Base-by-base conservation (phyloP, 2,888 invertebrate genomes). In the Amiota minor region DNA sequence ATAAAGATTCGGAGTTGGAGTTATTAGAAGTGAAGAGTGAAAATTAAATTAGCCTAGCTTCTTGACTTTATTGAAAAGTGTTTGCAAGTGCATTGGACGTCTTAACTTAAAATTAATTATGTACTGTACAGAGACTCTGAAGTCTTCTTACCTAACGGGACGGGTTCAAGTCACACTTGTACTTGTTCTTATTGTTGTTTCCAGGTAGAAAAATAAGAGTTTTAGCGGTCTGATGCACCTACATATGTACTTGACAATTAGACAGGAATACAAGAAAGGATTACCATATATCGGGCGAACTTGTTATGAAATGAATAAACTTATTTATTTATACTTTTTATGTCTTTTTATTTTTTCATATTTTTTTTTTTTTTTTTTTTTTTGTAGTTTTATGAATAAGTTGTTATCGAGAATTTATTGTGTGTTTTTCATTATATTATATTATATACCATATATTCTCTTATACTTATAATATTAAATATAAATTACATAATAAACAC, bases 401-500 rank as follows among this genome's bases (percentile, higher is more conserved):
- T 74, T 74, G 72, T 73, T 75, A 76, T 76, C 75, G 74, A 78
- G 79, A 73, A 62, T 65, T 59, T 67, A 70, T 67, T 16, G 46
- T 72, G 72, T 81, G 23, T 20, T 47, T 53, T 23, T 68, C 70
- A 47, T 75, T 75, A 75, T 20, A 18, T n/a, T 59, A 9, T 59
- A 20, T 77, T 76, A 76, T n/a, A n/a, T n/a, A n/a, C n/a, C n/a
- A n/a, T n/a, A n/a, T n/a, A 84, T 35, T 6, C 35, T 35, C 35
- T 35, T 35, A 35, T 35, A 35, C 6, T 35, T 35, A 35, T 35
- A 6, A 35, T 35, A 35, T 6, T 35, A 68, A 74, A 80, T 77
- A 81, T 79, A 75, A 77, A 83, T 68, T 68, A 68, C 53, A 68
- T 74, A 80, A 74, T 35, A 35, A 35, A 35, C 35, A 35, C 35